phyloP scores from a whole-genome alignment of 2,113 vertebrate species.

The Seriola quinqueradiata region DNA sequence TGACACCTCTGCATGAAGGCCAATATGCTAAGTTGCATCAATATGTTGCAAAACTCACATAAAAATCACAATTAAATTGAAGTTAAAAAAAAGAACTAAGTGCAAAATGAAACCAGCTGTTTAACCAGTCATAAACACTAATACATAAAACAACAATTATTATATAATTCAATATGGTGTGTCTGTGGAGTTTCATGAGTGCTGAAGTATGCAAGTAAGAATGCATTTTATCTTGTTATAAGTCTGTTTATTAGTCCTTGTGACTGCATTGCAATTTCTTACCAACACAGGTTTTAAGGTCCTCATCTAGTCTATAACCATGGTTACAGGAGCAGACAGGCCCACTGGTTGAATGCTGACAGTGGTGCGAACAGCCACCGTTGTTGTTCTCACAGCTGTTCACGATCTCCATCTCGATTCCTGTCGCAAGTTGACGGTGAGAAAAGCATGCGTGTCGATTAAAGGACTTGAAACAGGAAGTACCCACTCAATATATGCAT shows the following conservation, averaged over 20 bases:
- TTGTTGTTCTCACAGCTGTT: conserved; percentile 93
- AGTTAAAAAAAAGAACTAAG: background rate
- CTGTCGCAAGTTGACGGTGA: conserved; percentile 74
- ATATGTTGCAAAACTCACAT: background rate
- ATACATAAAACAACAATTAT: background rate
- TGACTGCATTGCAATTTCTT: conserved; percentile 32
- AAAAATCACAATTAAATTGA: background rate
- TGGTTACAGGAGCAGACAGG: conserved; percentile 91
- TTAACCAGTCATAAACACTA: background rate
- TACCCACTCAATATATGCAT: background rate
- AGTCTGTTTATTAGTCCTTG: background rate
- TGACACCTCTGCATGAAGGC: too few relatives aligned
- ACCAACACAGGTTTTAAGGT: conserved; percentile 93
- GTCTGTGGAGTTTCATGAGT: background rate
- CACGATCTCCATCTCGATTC: conserved; percentile 97
- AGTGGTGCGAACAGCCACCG: conserved; percentile 92
- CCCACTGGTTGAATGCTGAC: conserved; percentile 89
- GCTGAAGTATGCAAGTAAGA: background rate
- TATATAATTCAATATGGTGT: background rate
- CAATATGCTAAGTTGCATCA: too few relatives aligned
- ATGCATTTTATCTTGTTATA: background rate
- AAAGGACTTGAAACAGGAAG: background rate
- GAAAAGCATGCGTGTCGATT: background rate
- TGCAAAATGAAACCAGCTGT: background rate
- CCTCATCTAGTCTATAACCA: conserved; percentile 86